A percentile compares a stretch with the other conserved stretches of the same genome.
These are phyloP conservation scores for Microtus pennsylvanicus DNA, from an alignment of 2,113 vertebrate genomes.

Conservation along the genomic window DNA sequence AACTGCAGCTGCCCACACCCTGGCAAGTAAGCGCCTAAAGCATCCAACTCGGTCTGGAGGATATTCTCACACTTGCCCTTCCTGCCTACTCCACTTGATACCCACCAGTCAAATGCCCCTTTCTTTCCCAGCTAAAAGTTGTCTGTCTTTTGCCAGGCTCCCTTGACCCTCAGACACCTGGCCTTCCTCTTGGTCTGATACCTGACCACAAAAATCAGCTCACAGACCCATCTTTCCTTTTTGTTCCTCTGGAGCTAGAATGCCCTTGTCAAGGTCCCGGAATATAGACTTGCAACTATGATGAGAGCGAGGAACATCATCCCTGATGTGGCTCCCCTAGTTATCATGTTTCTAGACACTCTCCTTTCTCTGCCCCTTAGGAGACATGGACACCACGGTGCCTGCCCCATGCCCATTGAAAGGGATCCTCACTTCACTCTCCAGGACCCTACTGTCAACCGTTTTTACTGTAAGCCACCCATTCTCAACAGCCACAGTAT, in stretches of 20 bases:
- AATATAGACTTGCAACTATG: not conserved
- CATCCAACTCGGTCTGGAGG: not conserved
- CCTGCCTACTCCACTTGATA: not conserved
- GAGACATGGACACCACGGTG: constrained; percentile 55
- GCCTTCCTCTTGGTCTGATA: not conserved
- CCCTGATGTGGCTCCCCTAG: not conserved
- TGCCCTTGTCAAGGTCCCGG: not conserved
- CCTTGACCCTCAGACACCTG: not conserved
- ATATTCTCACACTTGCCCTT: too few species aligned
- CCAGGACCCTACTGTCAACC: constrained; percentile 47
- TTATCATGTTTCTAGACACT: not conserved
- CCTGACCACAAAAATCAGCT: not conserved
- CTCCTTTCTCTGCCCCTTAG: constrained; percentile 40
- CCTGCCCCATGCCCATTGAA: not conserved
- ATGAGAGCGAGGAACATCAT: not conserved
- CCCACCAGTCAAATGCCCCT: not conserved
- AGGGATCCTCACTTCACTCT: not conserved
- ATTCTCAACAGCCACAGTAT: not conserved
- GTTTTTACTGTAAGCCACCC: constrained; percentile 49
- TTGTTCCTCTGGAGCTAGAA: not conserved
- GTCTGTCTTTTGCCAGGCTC: not conserved
- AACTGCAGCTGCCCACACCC: not conserved
- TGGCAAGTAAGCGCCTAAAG: not conserved
- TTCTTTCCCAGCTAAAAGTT: not conserved
- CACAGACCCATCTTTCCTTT: not conserved